These are phyloP conservation scores for Pachyrhynchus sulphureomaculatus DNA, from an alignment of 1,140 invertebrate genomes.

Conservation along the genomic window DNA sequence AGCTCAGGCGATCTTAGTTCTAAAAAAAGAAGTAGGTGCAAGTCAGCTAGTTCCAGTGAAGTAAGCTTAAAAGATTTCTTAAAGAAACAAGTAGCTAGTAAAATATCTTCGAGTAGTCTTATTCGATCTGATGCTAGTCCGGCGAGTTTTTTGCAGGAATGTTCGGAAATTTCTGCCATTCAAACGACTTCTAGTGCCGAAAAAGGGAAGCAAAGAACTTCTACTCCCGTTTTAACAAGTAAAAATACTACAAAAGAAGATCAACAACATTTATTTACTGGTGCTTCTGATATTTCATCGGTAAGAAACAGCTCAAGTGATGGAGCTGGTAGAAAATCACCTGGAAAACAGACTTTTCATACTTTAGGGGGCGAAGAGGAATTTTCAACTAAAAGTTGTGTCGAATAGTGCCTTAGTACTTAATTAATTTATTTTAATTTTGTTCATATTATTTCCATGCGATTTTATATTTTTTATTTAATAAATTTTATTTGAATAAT, in stretches of 20 bases:
- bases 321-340: not conserved
- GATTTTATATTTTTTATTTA: not conserved
- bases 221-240: slow-evolving; percentile 50
- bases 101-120: slow-evolving; percentile 41
- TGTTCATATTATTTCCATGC: not conserved
- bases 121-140: slow-evolving; percentile 31
- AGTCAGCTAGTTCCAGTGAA: slow-evolving; percentile 34
- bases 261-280: slow-evolving; percentile 51
- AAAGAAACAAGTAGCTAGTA: slow-evolving; percentile 35
- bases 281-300: slow-evolving; percentile 56
- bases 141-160: slow-evolving; percentile 35
- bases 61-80: slow-evolving; percentile 42
- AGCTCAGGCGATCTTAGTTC: slow-evolving; percentile 55
- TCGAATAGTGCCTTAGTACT: not conserved
- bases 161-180: slow-evolving; percentile 38
- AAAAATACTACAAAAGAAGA: slow-evolving; percentile 52
- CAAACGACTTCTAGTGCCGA: slow-evolving; percentile 34
- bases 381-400: slow-evolving; percentile 5
- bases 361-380: slow-evolving; percentile 15
- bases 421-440: not conserved
- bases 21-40: slow-evolving; percentile 9
- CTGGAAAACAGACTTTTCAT: not conserved
- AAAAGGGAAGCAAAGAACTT: slow-evolving; percentile 52
- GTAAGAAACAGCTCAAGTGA: slow-evolving; percentile 44
- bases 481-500: too few relatives aligned